A percentile compares a stretch with the other conserved stretches of the same genome.
Conservation (phyloP, 2,113 vertebrate genomes). For the Gobio gobio region DNA sequence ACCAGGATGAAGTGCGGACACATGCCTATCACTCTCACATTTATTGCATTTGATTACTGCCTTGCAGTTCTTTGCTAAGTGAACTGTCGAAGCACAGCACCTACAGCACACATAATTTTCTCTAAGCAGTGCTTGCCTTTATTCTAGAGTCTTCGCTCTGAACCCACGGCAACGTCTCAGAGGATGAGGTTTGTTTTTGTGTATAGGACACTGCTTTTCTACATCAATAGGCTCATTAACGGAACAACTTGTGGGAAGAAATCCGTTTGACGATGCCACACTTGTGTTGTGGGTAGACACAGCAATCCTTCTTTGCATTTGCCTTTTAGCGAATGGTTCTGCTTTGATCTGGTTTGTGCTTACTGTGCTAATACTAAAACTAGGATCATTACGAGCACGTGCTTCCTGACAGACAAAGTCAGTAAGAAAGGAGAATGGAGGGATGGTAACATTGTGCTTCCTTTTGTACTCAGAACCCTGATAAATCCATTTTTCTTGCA, state of each 20-base stretch:
- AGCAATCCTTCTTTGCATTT: background rate
- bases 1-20: background rate
- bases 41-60: background rate
- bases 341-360: background rate
- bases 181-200: background rate
- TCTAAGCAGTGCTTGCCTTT: background rate
- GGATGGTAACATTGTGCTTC: background rate
- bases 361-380: background rate
- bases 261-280: background rate
- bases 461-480: conserved; percentile 27
- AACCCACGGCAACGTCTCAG: background rate
- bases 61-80: background rate
- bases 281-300: background rate
- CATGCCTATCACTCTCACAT: background rate
- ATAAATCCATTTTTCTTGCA: conserved; percentile 39
- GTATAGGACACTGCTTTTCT: background rate
- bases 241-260: background rate
- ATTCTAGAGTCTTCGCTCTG: background rate
- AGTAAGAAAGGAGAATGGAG: conserved; percentile 32
- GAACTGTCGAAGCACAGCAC: background rate
- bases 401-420: conserved; percentile 23
- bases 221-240: background rate
- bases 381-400: conserved; percentile 24
- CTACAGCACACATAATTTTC: background rate
- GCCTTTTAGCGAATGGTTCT: background rate